Evolutionary conservation across 2,797 vertebrate species (phyloP), one percentile per base, ranked within the genome.

Genomic region (Yasuhikotakia modesta): DNA sequence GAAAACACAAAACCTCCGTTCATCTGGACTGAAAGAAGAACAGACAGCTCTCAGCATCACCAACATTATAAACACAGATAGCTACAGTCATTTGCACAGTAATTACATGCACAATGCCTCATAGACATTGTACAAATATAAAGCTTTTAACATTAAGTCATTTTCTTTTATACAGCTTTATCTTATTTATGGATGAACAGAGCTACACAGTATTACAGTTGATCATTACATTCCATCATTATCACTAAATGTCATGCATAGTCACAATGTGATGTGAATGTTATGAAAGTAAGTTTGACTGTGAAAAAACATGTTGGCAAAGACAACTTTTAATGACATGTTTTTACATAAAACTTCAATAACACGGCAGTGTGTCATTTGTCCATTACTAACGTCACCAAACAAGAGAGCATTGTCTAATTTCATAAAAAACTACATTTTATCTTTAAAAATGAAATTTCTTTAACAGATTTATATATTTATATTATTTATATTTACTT

Each of bases 1-100:
- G 86, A 98, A 98, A 82, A 98, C 95, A 60, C 96, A 96, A 84
- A 98, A 98, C 79, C 96, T 94, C 73, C 95, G 92, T 83, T 97
- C 96, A 17, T 96, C 94, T 65, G 96, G 96, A 87, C 96, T 98
- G 85, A 52, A 85, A 84, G 76, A 81, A 64, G 83, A 74, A 78
- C 27, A 11, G 22, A 78, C 7, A 58, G 12, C 21, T 1, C 4
- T 52, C 50, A 76, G 43, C n/a, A 48, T 66, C 70, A 67, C n/a
- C 30, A 32, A 58, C 12, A 16, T 1, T 32, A 16, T 60, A 43
- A 43, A 55, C 63, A 68, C 5, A 12, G 19, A 22, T 1, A 27
- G 45, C 0, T 46, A 32, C n/a, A 67, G 50, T 32, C 1, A 74
- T 32, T 45, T 60, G 2, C 21, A 64, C 35, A 8, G 21, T 11